Evolutionary conservation across 2,888 invertebrate genomes (phyloP), one percentile per base, ranked within the genome.

Genomic region (Andrena fulva): DNA sequence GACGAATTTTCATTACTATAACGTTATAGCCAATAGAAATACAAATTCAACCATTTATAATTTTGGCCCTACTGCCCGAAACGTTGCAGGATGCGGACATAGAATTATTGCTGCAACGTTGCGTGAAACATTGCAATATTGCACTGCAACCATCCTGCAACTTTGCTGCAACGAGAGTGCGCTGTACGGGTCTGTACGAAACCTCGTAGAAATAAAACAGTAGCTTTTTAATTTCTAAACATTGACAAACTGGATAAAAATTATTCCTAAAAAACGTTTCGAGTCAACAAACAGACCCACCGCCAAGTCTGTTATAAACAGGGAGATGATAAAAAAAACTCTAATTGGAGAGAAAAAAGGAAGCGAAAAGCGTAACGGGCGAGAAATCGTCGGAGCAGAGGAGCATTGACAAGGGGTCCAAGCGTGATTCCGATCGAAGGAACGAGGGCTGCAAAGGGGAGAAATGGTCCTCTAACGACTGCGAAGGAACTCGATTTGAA

Each of bases 401-500:
- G 31, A 29, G 31, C 42, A 27, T 67, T 24, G 62, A 54, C n/a
- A 16, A 7, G 42, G 24, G 20, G 7, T 24, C 66, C 8, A 35
- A 60, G 33, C 27, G 48, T 16, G 16, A 42, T 42, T 42, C 42
- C 42, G 74, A 73, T 67, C 48, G 8, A 56, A 27, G 42, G 67
- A 59, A 62, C 20, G 20, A 16, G 29, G 16, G 10, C 54, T 10
- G 62, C 5, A 33, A 56, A 27, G 27, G 12, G 20, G 59, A 35
- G 54, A 29, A 50, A 74, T 27, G 54, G 66, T 67, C 54, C 56
- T 62, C 35, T 70, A 68, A 70, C 63, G 70, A 71, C 27, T 33
- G 52, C 16, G 12, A 50, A 29, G 60, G 50, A 78, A 77, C 31
- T 79, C 52, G 56, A 75, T 59, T 64, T 29, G 60, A 79, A 82